Evolutionary conservation across 2,888 invertebrate genomes (phyloP).

Genomic region (Lepetodrilus schrolli): DNA sequence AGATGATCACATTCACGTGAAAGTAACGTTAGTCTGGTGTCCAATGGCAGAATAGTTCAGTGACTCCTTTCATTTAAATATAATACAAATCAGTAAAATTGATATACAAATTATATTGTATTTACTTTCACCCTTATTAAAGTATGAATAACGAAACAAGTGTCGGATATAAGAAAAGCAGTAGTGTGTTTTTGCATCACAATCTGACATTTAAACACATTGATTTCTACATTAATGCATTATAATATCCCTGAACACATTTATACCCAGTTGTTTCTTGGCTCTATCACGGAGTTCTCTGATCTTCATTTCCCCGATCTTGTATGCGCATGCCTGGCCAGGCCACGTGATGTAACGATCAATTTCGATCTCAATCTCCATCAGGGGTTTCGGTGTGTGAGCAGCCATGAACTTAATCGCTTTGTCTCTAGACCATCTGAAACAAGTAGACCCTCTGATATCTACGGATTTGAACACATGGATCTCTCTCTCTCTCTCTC

Average conservation of each 20-base stretch:
- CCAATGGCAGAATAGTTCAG: too few relatives aligned
- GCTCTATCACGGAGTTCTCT: constrained; percentile 63
- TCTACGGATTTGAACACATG: too few relatives aligned
- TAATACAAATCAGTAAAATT: too few relatives aligned
- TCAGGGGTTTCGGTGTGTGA: constrained; percentile 44
- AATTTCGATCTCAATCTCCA: constrained; percentile 56
- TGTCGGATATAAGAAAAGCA: background rate
- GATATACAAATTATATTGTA: too few relatives aligned
- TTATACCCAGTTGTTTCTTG: constrained; percentile 63
- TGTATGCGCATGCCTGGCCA: constrained; percentile 69
- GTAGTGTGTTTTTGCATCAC: background rate
- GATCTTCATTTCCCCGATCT: constrained; percentile 64
- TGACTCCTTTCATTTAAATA: too few relatives aligned
- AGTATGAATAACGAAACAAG: background rate
- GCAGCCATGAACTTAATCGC: constrained; percentile 60
- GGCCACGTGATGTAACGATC: constrained; percentile 71
- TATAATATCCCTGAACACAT: too few relatives aligned
- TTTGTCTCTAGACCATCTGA: constrained; percentile 61
- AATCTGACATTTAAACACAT: too few relatives aligned
- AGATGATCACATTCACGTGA: too few relatives aligned
- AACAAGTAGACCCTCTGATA: too few relatives aligned
- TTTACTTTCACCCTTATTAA: background rate
- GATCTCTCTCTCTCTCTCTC: too few relatives aligned
- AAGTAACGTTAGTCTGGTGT: too few relatives aligned
- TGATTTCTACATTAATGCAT: too few relatives aligned